A percentile compares a stretch with the other conserved stretches of the same genome.
phyloP scores from a whole-genome alignment of 53 echinoderm and acorn worm species.

The Crossaster papposus region DNA sequence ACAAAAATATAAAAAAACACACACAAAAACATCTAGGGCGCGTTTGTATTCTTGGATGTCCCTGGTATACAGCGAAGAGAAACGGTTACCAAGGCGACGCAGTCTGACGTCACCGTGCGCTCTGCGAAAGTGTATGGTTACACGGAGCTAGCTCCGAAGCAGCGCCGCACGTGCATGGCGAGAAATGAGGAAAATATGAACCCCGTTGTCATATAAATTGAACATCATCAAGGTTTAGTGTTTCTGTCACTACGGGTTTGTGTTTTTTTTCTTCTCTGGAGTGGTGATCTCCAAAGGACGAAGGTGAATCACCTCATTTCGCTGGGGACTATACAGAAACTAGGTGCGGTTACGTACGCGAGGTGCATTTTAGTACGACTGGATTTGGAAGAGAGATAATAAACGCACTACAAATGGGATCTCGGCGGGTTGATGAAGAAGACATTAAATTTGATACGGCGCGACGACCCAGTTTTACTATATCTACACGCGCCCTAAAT shows the following conservation, averaged over 20 bases:
- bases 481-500: neutral
- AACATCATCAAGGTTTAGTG: neutral
- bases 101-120: constrained; percentile 32
- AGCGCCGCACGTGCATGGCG: neutral
- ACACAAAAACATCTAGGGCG: too few relatives aligned
- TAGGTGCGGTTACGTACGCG: neutral
- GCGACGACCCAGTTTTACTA: neutral
- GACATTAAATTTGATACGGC: neutral
- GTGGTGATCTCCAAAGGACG: neutral
- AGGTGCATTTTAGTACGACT: neutral
- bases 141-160: neutral
- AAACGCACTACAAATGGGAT: neutral
- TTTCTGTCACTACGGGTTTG: neutral
- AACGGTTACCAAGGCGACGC: neutral
- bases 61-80: too few relatives aligned
- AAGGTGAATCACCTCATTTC: neutral
- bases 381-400: neutral
- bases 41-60: too few relatives aligned
- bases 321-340: neutral
- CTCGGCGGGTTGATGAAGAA: neutral
- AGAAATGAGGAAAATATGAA: neutral
- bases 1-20: too few relatives aligned
- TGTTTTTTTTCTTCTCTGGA: neutral
- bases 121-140: constrained; percentile 14
- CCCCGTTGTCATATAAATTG: neutral